Conservation (phyloP, 2,888 invertebrate genomes). For the Byasa hedistus region DNA sequence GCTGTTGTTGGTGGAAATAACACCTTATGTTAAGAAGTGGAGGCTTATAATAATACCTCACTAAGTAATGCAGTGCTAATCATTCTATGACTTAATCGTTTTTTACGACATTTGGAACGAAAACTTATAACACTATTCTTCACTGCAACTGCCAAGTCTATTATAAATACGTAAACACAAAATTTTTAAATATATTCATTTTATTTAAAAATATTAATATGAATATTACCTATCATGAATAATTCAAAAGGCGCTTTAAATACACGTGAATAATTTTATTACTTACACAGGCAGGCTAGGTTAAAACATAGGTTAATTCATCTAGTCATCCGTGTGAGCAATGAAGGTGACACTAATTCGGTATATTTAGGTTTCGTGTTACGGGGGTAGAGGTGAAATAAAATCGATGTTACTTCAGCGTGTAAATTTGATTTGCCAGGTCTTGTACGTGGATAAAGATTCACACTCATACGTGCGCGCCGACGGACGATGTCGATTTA, state of each 20-base stretch:
- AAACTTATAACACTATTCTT: no score
- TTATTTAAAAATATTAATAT: not conserved
- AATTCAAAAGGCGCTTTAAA: not conserved
- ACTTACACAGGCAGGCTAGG: no score
- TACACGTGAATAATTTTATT: no score
- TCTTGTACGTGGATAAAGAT: constrained; percentile 86
- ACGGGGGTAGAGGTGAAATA: constrained; percentile 22
- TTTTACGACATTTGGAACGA: no score
- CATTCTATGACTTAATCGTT: no score
- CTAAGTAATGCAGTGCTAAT: no score
- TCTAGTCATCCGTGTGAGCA: constrained; percentile 11
- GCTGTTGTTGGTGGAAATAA: no score
- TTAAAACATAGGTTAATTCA: not conserved
- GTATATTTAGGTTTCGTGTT: constrained; percentile 22
- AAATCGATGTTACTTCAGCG: constrained; percentile 27
- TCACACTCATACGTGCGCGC: constrained; percentile 87
- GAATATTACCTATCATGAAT: not conserved
- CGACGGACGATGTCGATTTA: constrained; percentile 87
- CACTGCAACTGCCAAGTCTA: no score
- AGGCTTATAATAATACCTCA: no score
- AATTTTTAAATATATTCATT: no score
- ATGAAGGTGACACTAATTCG: constrained; percentile 24
- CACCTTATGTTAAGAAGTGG: no score
- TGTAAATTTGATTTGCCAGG: constrained; percentile 66
- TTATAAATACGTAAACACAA: no score